phyloP scores from a whole-genome alignment of 2,113 vertebrate species.

The Craseonycteris thonglongyai region DNA sequence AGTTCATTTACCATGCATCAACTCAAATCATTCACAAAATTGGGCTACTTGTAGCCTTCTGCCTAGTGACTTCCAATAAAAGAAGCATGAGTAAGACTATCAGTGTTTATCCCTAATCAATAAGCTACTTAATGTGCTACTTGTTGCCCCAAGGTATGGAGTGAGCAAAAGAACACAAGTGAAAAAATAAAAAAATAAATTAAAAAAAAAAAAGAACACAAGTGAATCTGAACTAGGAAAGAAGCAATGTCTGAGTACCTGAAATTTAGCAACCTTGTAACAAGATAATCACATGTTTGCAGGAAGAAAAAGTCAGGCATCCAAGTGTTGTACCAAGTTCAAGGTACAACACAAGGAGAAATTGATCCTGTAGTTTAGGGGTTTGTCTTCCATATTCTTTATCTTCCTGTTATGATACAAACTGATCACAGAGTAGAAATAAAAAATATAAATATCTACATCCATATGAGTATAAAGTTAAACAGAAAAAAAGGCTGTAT shows the following conservation, averaged over 20 bases:
- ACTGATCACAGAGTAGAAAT: neutral
- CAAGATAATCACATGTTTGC: neutral
- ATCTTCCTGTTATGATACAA: neutral
- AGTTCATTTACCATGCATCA: neutral
- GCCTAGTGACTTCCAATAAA: neutral
- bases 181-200: too few species aligned
- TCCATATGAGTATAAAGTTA: neutral
- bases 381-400: neutral
- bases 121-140: neutral
- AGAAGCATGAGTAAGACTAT: neutral
- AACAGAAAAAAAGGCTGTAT: conserved; percentile 11
- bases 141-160: neutral
- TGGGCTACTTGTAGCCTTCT: neutral
- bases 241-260: neutral
- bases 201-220: neutral
- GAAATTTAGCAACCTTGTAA: neutral
- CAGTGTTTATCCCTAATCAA: neutral
- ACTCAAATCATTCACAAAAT: neutral
- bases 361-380: neutral
- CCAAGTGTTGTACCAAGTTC: neutral
- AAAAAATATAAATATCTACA: neutral
- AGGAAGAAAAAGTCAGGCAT: neutral
- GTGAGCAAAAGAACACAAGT: neutral
- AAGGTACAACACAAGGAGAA: neutral
- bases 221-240: neutral